Percentiles rank a stretch among this genome's conserved stretches.
phyloP scores from a whole-genome alignment of 2,888 invertebrate species.

The Suillia variegata region DNA sequence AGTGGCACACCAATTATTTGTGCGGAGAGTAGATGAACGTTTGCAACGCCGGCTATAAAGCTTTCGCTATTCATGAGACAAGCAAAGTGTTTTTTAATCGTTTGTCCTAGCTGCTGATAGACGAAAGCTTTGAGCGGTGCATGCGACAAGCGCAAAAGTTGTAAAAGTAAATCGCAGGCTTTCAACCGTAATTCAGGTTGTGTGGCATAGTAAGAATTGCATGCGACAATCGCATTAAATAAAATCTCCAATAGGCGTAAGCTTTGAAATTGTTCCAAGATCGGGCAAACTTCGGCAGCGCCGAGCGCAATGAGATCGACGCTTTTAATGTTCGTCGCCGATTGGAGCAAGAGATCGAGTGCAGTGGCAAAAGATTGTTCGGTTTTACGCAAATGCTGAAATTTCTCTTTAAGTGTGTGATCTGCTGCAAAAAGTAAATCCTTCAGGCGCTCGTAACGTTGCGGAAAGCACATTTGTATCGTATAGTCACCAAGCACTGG shows the following conservation, averaged over 20 bases:
- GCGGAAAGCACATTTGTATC: slow-evolving; percentile 28
- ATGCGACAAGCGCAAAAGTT: slow-evolving; percentile 42
- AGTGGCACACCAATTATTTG: slow-evolving; percentile 54
- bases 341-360: slow-evolving; percentile 32
- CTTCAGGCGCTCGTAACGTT: slow-evolving; percentile 19
- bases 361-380: slow-evolving; percentile 29
- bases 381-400: slow-evolving; percentile 31
- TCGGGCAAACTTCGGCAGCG: slow-evolving; percentile 28
- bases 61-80: slow-evolving; percentile 46
- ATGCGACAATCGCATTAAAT: slow-evolving; percentile 40
- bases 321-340: slow-evolving; percentile 18
- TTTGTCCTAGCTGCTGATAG: slow-evolving; percentile 38
- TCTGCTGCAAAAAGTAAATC: slow-evolving; percentile 9
- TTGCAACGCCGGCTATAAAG: slow-evolving; percentile 37
- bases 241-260: slow-evolving; percentile 40
- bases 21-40: slow-evolving; percentile 32
- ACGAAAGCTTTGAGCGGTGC: slow-evolving; percentile 32
- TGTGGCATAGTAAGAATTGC: slow-evolving; percentile 33
- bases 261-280: slow-evolving; percentile 48
- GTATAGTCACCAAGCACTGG: slow-evolving; percentile 36
- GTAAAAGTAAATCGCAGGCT: slow-evolving; percentile 42
- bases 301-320: slow-evolving; percentile 32
- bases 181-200: slow-evolving; percentile 35
- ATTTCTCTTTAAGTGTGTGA: slow-evolving; percentile 21
- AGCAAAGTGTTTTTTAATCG: slow-evolving; percentile 48